Percentiles rank a stretch among this genome's conserved stretches.
These are phyloP conservation scores for Eospalax fontanierii DNA, from an alignment of 2,797 vertebrate species.

Conservation along the genomic window DNA sequence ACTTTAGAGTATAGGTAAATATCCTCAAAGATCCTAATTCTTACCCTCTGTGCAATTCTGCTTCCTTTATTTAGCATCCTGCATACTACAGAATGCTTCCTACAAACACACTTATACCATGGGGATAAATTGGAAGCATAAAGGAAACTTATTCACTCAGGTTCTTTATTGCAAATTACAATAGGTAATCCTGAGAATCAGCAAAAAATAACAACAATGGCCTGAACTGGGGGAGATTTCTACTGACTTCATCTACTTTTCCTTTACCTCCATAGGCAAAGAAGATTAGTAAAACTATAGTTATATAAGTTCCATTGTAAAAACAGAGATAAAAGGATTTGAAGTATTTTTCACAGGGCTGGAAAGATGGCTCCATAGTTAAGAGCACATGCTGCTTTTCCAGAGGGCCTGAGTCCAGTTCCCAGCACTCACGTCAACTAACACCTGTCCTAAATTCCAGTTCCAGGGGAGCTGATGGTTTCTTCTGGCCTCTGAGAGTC, in stretches of 20 bases:
- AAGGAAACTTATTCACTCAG: background rate
- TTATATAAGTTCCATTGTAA: background rate
- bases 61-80: background rate
- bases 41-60: background rate
- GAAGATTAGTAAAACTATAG: background rate
- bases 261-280: background rate
- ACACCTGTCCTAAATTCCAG: no score
- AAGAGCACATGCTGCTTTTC: no score
- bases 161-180: background rate
- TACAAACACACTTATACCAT: background rate
- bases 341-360: background rate
- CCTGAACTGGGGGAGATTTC: background rate
- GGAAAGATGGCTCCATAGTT: no score
- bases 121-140: background rate
- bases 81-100: background rate
- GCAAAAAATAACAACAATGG: background rate
- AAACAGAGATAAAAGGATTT: background rate
- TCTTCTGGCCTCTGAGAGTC: no score
- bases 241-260: background rate
- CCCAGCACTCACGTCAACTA: no score
- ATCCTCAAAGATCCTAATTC: conserved; percentile 8
- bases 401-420: no score
- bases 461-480: no score
- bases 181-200: background rate
- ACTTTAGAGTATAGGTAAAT: background rate